These are phyloP conservation scores for Clarias macrocephalus DNA, from an alignment of 2,113 vertebrate genomes.

Conservation along the genomic window DNA sequence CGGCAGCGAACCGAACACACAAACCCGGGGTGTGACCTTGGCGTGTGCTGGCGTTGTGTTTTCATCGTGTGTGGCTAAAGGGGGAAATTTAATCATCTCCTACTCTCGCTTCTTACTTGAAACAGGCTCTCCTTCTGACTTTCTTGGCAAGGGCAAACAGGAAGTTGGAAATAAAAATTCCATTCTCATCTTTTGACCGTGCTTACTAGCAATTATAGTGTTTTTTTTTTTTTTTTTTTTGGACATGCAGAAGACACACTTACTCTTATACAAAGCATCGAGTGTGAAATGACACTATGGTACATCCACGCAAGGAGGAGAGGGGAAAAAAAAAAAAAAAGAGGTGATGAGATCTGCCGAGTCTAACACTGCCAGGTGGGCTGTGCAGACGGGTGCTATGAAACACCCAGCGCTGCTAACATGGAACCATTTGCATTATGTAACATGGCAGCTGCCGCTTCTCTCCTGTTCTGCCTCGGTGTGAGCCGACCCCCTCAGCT, in stretches of 20 bases:
- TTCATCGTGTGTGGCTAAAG: slow-evolving; percentile 61
- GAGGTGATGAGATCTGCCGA: slow-evolving; percentile 29
- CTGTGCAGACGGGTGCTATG: slow-evolving; percentile 21
- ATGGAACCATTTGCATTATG: slow-evolving; percentile 39
- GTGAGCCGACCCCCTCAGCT: slow-evolving; percentile 33
- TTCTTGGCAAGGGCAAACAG: slow-evolving; percentile 61
- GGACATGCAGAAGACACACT: not conserved
- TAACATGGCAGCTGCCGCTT: slow-evolving; percentile 48
- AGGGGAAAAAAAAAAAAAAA: not conserved
- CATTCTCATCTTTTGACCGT: not conserved
- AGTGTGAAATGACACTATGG: not conserved
- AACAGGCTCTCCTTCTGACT: slow-evolving; percentile 57
- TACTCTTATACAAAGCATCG: not conserved
- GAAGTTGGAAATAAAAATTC: slow-evolving; percentile 42
- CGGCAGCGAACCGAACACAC: slow-evolving; percentile 30
- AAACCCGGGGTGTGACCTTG: slow-evolving; percentile 61
- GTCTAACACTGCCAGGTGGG: slow-evolving; percentile 17
- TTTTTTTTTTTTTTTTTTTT: not conserved
- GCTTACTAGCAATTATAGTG: not conserved
- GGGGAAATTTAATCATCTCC: slow-evolving; percentile 67
- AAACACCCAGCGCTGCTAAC: slow-evolving; percentile 33
- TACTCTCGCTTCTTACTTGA: slow-evolving; percentile 54
- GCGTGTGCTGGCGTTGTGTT: slow-evolving; percentile 46
- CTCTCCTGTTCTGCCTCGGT: slow-evolving; percentile 31
- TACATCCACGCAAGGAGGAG: not conserved